A percentile compares a stretch with the other conserved stretches of the same genome.
phyloP scores from a whole-genome alignment of 2,113 vertebrate genomes.

The Cariama cristata region DNA sequence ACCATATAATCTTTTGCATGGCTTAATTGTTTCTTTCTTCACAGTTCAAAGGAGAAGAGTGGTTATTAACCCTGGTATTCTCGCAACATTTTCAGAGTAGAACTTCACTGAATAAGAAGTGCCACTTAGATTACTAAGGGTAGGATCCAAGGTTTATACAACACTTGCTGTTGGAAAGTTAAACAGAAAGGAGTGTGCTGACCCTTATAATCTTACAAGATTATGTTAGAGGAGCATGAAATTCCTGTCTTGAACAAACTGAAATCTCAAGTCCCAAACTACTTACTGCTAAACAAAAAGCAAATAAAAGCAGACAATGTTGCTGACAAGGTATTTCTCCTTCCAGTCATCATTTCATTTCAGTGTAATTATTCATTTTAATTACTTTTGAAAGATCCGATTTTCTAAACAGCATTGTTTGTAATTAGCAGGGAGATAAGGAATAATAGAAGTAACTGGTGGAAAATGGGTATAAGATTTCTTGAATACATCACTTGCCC shows the following conservation, averaged over 20 bases:
- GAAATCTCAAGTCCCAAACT: neutral
- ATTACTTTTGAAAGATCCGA: neutral
- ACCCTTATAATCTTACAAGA: neutral
- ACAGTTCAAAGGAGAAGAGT: conserved; percentile 47
- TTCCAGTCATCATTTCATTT: neutral
- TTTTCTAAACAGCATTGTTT: neutral
- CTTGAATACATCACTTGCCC: neutral
- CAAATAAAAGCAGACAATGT: neutral
- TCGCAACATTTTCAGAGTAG: conserved; percentile 49
- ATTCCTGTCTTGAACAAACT: neutral
- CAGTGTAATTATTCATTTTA: neutral
- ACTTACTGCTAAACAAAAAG: neutral
- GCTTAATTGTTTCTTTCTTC: conserved; percentile 58
- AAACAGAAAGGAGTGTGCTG: conserved; percentile 40
- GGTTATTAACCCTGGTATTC: conserved; percentile 62
- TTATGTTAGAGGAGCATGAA: conserved; percentile 9
- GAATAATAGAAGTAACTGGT: neutral
- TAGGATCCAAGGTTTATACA: conserved; percentile 38
- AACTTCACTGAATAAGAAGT: conserved; percentile 58
- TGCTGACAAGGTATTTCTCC: neutral
- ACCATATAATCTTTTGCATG: conserved; percentile 47
- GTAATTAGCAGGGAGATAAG: neutral
- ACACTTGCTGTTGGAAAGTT: neutral
- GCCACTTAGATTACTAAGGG: neutral
- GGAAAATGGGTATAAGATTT: neutral